Conservation (phyloP, 2,113 vertebrate genomes). For the Gymnarchus niloticus region DNA sequence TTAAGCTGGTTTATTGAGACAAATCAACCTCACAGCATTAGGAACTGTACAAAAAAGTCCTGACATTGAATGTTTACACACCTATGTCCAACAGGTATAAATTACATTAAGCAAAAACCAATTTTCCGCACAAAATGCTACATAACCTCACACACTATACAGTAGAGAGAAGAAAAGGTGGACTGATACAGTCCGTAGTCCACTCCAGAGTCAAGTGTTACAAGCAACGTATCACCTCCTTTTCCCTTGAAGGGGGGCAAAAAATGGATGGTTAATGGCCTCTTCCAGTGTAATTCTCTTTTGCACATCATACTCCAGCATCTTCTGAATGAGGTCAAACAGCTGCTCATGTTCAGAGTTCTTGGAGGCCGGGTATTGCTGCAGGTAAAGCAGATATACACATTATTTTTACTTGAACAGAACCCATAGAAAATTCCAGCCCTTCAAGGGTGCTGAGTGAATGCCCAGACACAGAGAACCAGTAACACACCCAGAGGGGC, state of each 20-base stretch:
- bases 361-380: slow-evolving; percentile 86
- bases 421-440: not conserved
- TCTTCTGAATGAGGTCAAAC: slow-evolving; percentile 85
- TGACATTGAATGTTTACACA: not conserved
- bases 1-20: not conserved
- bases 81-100: slow-evolving; percentile 35
- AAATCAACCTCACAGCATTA: not conserved
- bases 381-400: not conserved
- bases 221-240: slow-evolving; percentile 38
- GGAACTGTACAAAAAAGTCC: slow-evolving; percentile 7
- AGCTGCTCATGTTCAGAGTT: slow-evolving; percentile 76
- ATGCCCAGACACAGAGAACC: not conserved
- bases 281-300: slow-evolving; percentile 86
- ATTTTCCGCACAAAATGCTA: slow-evolving; percentile 27
- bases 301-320: slow-evolving; percentile 85
- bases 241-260: slow-evolving; percentile 65
- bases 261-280: slow-evolving; percentile 82
- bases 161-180: slow-evolving; percentile 32
- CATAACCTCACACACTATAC: slow-evolving; percentile 22
- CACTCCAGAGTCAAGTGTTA: slow-evolving; percentile 62
- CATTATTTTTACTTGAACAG: not conserved
- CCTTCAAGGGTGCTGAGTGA: not conserved
- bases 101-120: slow-evolving; percentile 9
- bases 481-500: slow-evolving; percentile 77
- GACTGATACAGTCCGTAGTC: slow-evolving; percentile 87